phyloP scores from a whole-genome alignment of 2,113 vertebrate species.

The Lophura nycthemera region DNA sequence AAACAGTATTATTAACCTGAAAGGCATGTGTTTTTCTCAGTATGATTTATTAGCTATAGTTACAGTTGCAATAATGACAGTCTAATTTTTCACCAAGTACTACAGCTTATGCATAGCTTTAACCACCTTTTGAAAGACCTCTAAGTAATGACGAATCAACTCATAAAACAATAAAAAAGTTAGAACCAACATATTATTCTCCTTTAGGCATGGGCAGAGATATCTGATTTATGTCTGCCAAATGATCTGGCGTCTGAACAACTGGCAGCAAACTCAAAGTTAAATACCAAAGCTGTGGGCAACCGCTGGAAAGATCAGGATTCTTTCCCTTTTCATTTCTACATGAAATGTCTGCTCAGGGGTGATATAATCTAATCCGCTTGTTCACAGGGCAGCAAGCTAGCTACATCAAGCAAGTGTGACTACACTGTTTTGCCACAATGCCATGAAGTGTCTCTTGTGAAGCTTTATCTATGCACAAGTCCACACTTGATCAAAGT shows the following conservation, averaged over 20 bases:
- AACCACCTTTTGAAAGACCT: conserved; percentile 40
- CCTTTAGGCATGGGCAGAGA: conserved; percentile 13
- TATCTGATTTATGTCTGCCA: conserved; percentile 2
- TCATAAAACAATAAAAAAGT: conserved; percentile 33
- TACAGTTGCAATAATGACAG: background rate
- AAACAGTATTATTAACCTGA: conserved; percentile 18
- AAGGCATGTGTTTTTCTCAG: conserved; percentile 43
- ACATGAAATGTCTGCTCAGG: background rate
- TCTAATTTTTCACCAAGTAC: background rate
- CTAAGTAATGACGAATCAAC: background rate
- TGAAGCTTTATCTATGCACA: rapidly evolving
- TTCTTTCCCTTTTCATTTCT: background rate
- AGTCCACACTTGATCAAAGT: conserved; percentile 40
- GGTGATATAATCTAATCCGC: background rate
- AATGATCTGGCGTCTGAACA: conserved; percentile 23
- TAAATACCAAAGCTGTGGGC: conserved; percentile 2
- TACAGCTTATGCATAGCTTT: conserved; percentile 9
- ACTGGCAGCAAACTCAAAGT: conserved; percentile 45
- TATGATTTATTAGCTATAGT: conserved; percentile 25
- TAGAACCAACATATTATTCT: conserved; percentile 12
- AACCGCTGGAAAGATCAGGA: background rate
- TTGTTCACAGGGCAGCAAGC: background rate
- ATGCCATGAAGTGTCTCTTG: background rate
- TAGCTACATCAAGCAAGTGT: background rate
- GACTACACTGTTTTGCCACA: background rate